Evolutionary conservation across 2,797 vertebrate species (phyloP).

Genomic region (Liparis tanakae): DNA sequence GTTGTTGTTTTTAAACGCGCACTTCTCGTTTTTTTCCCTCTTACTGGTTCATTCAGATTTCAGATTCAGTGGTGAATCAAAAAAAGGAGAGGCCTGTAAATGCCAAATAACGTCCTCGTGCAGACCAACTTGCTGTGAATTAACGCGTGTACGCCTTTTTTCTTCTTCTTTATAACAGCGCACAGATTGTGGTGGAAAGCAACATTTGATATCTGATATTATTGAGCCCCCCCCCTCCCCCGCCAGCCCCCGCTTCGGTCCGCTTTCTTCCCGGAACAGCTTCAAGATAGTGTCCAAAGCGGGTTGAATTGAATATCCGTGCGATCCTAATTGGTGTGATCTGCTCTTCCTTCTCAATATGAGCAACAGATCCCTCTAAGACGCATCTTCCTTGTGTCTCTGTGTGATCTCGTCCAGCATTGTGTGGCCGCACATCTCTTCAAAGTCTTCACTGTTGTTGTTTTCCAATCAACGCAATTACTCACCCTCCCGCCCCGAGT

Average conservation of each 20-base stretch:
- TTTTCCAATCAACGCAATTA: conserved; percentile 26
- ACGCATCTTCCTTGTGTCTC: conserved; percentile 65
- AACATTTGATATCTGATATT: conserved; percentile 64
- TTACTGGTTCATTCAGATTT: conserved; percentile 66
- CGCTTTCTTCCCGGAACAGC: conserved; percentile 54
- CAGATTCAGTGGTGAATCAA: conserved; percentile 18
- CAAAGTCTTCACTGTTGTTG: conserved; percentile 45
- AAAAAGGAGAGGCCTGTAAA: conserved; percentile 34
- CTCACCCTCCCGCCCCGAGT: neutral
- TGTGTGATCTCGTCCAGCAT: conserved; percentile 63
- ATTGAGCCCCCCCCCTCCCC: conserved; percentile 16
- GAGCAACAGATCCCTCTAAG: conserved; percentile 80
- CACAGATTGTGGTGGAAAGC: conserved; percentile 46
- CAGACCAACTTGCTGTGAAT: conserved; percentile 57
- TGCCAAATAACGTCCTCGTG: conserved; percentile 59
- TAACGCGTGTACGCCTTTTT: conserved; percentile 67
- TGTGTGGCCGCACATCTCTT: conserved; percentile 25
- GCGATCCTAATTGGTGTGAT: conserved; percentile 71
- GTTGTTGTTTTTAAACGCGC: neutral
- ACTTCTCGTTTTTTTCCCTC: neutral
- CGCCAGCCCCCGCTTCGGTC: conserved; percentile 40
- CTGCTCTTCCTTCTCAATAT: conserved; percentile 73
- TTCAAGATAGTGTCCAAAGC: conserved; percentile 41
- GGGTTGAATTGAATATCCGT: conserved; percentile 47
- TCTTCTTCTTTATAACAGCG: conserved; percentile 11